These are phyloP conservation scores for Calyptomena viridis DNA, from an alignment of 2,113 vertebrate species.

Conservation along the genomic window DNA sequence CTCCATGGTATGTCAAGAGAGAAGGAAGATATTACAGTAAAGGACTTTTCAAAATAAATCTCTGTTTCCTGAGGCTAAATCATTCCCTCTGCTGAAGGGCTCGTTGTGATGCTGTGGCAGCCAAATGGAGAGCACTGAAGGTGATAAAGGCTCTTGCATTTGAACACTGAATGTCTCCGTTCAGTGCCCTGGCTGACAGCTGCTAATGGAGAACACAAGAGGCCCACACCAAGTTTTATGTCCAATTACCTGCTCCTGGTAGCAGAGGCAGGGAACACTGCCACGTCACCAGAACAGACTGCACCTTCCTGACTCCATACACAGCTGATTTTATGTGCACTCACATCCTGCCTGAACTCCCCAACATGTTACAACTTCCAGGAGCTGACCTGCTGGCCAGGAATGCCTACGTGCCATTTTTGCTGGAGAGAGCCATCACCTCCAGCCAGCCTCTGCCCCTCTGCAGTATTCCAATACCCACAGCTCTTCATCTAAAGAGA, in stretches of 20 bases:
- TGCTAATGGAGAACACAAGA: not conserved
- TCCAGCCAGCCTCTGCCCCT: not conserved
- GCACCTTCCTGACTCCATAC: not conserved
- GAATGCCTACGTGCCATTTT: rapidly evolving
- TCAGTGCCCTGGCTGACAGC: not conserved
- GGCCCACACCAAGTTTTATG: not conserved
- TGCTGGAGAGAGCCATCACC: not conserved
- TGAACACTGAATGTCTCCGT: not conserved
- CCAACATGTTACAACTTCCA: not conserved
- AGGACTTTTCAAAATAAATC: not conserved
- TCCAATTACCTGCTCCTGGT: not conserved
- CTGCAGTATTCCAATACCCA: not conserved
- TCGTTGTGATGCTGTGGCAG: not conserved
- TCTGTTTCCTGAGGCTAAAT: not conserved
- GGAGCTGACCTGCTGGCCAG: not conserved
- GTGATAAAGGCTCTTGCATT: not conserved
- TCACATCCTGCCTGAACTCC: not conserved
- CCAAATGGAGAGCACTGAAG: not conserved
- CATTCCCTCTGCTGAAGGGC: not conserved
- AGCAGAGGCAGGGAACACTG: not conserved
- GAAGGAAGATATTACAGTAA: not conserved
- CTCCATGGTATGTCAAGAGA: not conserved
- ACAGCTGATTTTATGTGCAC: not conserved
- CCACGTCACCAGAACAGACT: no score
- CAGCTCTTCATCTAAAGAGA: not conserved